These are phyloP conservation scores for Cheilosia urbana DNA, from an alignment of 2,888 invertebrate species.

Conservation along the genomic window DNA sequence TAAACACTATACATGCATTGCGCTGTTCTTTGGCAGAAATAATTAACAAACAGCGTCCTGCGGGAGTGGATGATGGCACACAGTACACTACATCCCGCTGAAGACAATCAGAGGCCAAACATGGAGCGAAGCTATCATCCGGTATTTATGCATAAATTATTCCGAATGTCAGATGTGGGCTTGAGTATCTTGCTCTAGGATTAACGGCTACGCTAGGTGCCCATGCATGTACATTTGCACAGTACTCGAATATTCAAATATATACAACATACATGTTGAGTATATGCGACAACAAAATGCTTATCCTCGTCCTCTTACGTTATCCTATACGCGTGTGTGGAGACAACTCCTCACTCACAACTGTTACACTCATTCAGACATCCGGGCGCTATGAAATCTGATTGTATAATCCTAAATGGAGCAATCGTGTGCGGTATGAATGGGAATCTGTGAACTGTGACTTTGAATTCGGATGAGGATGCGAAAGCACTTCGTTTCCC, in stretches of 20 bases:
- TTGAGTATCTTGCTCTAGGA: constrained; percentile 60
- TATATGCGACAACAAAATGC: constrained; percentile 32
- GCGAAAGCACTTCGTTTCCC: not conserved
- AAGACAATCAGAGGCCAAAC: constrained; percentile 52
- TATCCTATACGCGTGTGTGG: constrained; percentile 25
- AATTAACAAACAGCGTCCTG: constrained; percentile 39
- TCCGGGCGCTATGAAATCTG: constrained; percentile 62
- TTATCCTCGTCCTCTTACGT: not conserved
- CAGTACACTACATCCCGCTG: constrained; percentile 28
- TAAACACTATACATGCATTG: constrained; percentile 34
- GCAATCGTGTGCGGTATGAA: constrained; percentile 65
- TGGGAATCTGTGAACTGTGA: constrained; percentile 34
- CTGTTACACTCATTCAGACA: constrained; percentile 61
- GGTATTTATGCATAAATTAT: constrained; percentile 66
- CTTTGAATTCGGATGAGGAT: not conserved
- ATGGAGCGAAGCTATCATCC: constrained; percentile 44
- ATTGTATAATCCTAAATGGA: constrained; percentile 71
- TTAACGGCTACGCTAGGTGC: constrained; percentile 44
- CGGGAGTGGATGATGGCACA: not conserved
- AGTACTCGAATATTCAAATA: not conserved
- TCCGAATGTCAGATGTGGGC: constrained; percentile 59
- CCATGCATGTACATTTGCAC: not conserved
- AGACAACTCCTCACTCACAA: constrained; percentile 42
- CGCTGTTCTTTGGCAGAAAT: constrained; percentile 5
- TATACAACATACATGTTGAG: constrained; percentile 49